phyloP scores from a whole-genome alignment of 2,888 invertebrate genomes.

The Ormyrus labotus region DNA sequence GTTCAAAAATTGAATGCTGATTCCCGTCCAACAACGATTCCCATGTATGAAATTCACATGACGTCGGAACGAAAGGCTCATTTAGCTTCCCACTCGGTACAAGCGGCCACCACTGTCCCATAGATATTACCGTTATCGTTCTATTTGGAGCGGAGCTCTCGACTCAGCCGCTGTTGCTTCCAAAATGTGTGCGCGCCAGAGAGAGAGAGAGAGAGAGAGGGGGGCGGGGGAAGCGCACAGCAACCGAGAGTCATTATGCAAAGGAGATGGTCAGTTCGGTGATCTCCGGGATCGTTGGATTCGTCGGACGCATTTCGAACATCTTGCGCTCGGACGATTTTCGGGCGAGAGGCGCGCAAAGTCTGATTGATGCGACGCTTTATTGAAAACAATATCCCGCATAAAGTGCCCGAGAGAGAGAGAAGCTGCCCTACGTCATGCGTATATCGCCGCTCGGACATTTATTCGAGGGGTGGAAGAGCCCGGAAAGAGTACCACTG shows the following conservation, averaged over 20 bases:
- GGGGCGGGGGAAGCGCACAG: slow-evolving; percentile 13
- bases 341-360: slow-evolving; percentile 61
- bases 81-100: not conserved
- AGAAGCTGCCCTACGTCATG: slow-evolving; percentile 40
- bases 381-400: slow-evolving; percentile 74
- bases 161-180: slow-evolving; percentile 8
- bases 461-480: slow-evolving; percentile 42
- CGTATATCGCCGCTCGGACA: slow-evolving; percentile 46
- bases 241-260: slow-evolving; percentile 72
- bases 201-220: not conserved
- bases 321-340: slow-evolving; percentile 69
- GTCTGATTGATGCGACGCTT: slow-evolving; percentile 73
- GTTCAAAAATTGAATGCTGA: slow-evolving; percentile 70
- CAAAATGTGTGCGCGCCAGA: no score
- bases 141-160: slow-evolving; percentile 45
- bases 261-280: slow-evolving; percentile 74
- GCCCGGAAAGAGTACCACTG: not conserved
- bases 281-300: slow-evolving; percentile 66
- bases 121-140: slow-evolving; percentile 69
- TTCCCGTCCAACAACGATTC: slow-evolving; percentile 65
- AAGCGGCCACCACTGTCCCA: slow-evolving; percentile 37
- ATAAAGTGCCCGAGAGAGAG: slow-evolving; percentile 60
- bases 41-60: slow-evolving; percentile 72
- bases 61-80: slow-evolving; percentile 42
- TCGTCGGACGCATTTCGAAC: slow-evolving; percentile 71